phyloP scores from a whole-genome alignment of 2,797 vertebrate species.

The Falco rusticolus region DNA sequence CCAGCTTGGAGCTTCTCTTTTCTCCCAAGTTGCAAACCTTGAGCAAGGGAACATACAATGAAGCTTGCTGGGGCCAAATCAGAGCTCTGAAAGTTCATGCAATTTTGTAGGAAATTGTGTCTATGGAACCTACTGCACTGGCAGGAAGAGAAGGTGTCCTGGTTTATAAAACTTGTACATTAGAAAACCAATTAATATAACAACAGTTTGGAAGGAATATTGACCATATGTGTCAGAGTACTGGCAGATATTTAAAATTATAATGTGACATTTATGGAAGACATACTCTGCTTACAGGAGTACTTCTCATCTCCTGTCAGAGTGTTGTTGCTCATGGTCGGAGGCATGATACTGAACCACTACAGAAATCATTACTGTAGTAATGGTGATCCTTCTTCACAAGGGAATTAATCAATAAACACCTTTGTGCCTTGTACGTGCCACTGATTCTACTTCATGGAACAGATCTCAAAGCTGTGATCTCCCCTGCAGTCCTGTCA shows the following conservation, averaged over 20 bases:
- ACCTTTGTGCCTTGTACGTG: neutral
- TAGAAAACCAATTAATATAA: neutral
- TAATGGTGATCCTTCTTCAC: neutral
- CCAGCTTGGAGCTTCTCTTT: neutral
- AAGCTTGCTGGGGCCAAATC: neutral
- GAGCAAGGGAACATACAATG: fast-evolving
- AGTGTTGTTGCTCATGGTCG: neutral
- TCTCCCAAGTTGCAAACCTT: neutral
- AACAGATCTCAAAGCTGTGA: neutral
- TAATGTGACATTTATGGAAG: neutral
- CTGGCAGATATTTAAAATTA: neutral
- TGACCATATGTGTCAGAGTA: neutral
- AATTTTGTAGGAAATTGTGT: neutral
- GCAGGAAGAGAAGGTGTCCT: neutral
- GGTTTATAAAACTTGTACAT: neutral
- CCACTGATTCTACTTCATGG: neutral
- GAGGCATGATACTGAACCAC: neutral
- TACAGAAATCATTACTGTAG: neutral
- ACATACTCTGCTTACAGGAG: neutral
- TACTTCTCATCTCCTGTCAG: neutral
- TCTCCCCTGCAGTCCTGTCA: neutral
- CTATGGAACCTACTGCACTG: neutral
- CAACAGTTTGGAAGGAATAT: neutral
- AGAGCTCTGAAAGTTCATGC: neutral
- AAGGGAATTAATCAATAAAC: neutral